Percentiles rank a stretch among this genome's conserved stretches.
Conservation (phyloP, 2,797 vertebrate genomes). For the Bradypus variegatus region DNA sequence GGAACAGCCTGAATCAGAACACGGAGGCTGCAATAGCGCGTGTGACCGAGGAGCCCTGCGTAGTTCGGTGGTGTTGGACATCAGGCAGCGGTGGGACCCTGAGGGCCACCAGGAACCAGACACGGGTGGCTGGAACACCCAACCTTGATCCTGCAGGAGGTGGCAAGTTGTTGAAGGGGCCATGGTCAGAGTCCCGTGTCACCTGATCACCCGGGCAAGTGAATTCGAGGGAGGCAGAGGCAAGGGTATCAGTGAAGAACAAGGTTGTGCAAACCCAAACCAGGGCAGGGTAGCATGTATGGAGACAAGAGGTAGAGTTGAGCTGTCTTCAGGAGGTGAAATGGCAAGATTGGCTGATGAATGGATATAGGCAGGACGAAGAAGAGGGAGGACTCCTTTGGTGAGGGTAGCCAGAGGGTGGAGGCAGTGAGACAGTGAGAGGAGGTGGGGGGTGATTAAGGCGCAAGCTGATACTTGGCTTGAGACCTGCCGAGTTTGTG, state of each 20-base stretch:
- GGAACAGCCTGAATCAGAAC: neutral
- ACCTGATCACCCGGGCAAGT: neutral
- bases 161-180: neutral
- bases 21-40: neutral
- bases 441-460: neutral
- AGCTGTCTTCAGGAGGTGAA: neutral
- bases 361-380: neutral
- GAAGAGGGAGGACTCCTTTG: neutral
- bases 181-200: neutral
- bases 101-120: neutral
- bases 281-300: neutral
- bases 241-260: neutral
- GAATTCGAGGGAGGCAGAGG: neutral
- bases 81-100: rapidly evolving
- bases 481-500: neutral
- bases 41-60: rapidly evolving
- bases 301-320: neutral
- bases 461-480: neutral
- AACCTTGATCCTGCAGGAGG: neutral
- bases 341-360: rapidly evolving
- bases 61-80: neutral
- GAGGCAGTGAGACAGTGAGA: neutral
- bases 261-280: neutral
- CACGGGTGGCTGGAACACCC: neutral
- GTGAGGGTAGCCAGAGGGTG: neutral